A percentile compares a stretch with the other conserved stretches of the same genome.
These are phyloP conservation scores for Pyrochroa serraticornis DNA, from an alignment of 2,888 invertebrate genomes.

Conservation along the genomic window DNA sequence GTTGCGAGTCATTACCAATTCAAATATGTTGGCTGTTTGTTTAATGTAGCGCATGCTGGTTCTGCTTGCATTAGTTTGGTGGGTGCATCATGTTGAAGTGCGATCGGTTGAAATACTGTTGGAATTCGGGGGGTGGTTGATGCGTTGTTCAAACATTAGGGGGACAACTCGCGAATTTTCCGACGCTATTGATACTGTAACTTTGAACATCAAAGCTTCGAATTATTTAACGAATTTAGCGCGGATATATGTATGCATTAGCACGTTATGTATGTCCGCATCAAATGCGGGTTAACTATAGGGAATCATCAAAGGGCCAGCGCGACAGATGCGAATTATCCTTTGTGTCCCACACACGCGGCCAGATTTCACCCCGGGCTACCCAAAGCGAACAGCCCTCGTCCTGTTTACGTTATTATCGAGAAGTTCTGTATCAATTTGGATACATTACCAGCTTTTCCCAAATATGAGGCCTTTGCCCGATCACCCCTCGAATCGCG, in stretches of 20 bases:
- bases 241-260: conserved; percentile 48
- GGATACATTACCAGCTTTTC: conserved; percentile 41
- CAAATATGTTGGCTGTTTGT: conserved; percentile 40
- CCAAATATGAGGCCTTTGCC: conserved; percentile 25
- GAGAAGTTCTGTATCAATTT: conserved; percentile 49
- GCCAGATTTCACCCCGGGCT: conserved; percentile 41
- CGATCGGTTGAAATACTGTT: not conserved
- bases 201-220: conserved; percentile 43
- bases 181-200: conserved; percentile 27
- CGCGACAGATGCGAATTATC: conserved; percentile 55
- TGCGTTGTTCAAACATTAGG: not conserved
- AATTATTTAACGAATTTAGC: conserved; percentile 55
- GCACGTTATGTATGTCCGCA: conserved; percentile 48
- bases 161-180: not conserved
- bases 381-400: conserved; percentile 35
- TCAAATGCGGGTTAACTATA: conserved; percentile 49
- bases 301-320: conserved; percentile 54
- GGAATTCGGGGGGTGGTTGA: not conserved
- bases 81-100: conserved; percentile 1
- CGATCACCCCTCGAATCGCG: too few relatives aligned
- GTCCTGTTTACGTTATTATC: conserved; percentile 51
- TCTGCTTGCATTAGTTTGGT: conserved; percentile 19
- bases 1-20: conserved; percentile 41
- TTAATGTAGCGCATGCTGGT: conserved; percentile 36
- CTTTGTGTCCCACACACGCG: conserved; percentile 50